Evolutionary conservation across 2,113 vertebrate genomes (phyloP).

Genomic region (Cyprinus carpio): DNA sequence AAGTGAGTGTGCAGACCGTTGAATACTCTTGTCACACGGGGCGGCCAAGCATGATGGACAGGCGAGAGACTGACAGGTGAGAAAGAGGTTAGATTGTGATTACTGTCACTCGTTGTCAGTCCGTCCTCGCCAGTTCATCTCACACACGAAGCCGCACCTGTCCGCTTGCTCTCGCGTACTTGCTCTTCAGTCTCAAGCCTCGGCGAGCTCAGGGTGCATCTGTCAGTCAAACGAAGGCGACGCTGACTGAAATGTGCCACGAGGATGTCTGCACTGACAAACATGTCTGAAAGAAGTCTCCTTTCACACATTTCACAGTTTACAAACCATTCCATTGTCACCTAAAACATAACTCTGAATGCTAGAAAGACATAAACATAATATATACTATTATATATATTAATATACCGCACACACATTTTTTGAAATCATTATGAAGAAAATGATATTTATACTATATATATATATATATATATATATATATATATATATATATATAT

Average conservation of each 20-base stretch:
- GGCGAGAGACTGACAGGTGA: slow-evolving; percentile 75
- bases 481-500: too few relatives aligned
- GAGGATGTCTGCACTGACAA: slow-evolving; percentile 30
- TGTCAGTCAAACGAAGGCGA: slow-evolving; percentile 45
- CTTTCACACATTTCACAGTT: slow-evolving; percentile 5
- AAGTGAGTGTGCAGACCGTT: slow-evolving; percentile 48
- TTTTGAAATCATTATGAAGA: too few relatives aligned
- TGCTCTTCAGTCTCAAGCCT: slow-evolving; percentile 9
- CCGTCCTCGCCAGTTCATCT: slow-evolving; percentile 19
- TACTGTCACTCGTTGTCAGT: slow-evolving; percentile 58
- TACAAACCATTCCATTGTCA: background rate
- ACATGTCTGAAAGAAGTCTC: slow-evolving; percentile 18
- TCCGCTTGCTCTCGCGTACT: slow-evolving; percentile 28
- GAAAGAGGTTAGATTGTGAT: slow-evolving; percentile 69
- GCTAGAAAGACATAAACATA: background rate
- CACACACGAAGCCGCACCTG: slow-evolving; percentile 39
- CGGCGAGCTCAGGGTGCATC: slow-evolving; percentile 21
- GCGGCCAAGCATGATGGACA: slow-evolving; percentile 56
- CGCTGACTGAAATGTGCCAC: slow-evolving; percentile 41
- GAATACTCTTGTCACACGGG: slow-evolving; percentile 76
- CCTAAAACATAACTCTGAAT: slow-evolving; percentile 3
- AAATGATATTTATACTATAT: too few relatives aligned
- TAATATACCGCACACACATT: too few relatives aligned
- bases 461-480: too few relatives aligned
- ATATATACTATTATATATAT: too few relatives aligned